phyloP scores from a whole-genome alignment of 2,113 vertebrate genomes.

The Ceratotherium simum region DNA sequence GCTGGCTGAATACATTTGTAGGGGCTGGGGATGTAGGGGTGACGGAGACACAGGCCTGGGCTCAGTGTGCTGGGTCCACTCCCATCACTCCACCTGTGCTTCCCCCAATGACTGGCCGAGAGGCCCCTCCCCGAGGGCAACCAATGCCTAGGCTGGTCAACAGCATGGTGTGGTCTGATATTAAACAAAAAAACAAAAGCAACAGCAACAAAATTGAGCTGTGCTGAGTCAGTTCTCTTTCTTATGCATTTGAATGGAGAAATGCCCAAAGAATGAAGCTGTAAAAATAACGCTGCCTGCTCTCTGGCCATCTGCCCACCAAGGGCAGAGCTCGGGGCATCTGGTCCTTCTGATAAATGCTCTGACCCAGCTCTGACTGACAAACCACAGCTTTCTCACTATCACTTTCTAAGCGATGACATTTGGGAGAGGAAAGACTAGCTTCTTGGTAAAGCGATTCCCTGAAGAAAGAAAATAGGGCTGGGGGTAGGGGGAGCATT shows the following conservation, averaged over 20 bases:
- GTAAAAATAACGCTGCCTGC: constrained; percentile 44
- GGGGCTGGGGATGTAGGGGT: not conserved
- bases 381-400: constrained; percentile 32
- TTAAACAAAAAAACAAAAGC: not conserved
- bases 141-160: not conserved
- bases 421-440: constrained; percentile 45
- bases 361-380: not conserved
- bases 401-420: constrained; percentile 38
- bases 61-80: not conserved
- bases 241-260: not conserved
- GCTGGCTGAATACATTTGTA: not conserved
- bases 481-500: not conserved
- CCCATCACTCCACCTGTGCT: not conserved
- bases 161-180: not conserved
- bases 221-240: constrained; percentile 14
- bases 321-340: not conserved
- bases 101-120: not conserved
- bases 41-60: not conserved
- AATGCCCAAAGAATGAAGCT: constrained; percentile 56
- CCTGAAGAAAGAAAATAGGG: constrained; percentile 35
- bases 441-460: constrained; percentile 55
- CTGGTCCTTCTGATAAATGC: constrained; percentile 68
- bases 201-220: not conserved
- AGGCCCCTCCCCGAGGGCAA: not conserved
- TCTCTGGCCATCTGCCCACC: constrained; percentile 45